Evolutionary conservation across 2,113 vertebrate species (phyloP).

Genomic region (Megaceryle torquata): DNA sequence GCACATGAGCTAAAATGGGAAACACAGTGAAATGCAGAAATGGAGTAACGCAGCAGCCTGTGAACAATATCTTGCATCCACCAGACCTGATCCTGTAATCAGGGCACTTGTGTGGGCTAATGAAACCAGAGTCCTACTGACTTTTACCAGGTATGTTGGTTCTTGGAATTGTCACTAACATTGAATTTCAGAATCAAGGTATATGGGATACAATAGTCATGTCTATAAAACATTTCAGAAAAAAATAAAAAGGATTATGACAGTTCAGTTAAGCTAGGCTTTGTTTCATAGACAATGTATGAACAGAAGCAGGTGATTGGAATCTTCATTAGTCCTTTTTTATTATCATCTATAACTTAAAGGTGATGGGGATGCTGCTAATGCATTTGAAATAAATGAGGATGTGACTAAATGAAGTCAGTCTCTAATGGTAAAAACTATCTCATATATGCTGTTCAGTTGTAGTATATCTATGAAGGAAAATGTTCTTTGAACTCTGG

Average conservation of each 20-base stretch:
- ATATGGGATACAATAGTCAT: neutral
- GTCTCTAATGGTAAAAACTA: neutral
- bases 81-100: neutral
- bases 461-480: neutral
- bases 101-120: neutral
- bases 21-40: neutral
- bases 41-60: neutral
- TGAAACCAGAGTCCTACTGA: neutral
- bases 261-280: neutral
- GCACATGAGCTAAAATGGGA: neutral
- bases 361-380: neutral
- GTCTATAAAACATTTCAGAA: neutral
- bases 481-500: neutral
- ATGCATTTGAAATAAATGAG: neutral
- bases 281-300: neutral
- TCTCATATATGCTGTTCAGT: neutral
- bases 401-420: neutral
- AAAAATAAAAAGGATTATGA: neutral
- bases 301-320: neutral
- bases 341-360: neutral
- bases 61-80: neutral
- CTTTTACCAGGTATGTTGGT: rapidly evolving
- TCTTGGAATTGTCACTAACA: neutral
- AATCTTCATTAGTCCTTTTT: neutral
- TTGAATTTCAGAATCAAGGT: neutral